Evolutionary conservation across 2,797 vertebrate species (phyloP).

Genomic region (Botia almorhae): DNA sequence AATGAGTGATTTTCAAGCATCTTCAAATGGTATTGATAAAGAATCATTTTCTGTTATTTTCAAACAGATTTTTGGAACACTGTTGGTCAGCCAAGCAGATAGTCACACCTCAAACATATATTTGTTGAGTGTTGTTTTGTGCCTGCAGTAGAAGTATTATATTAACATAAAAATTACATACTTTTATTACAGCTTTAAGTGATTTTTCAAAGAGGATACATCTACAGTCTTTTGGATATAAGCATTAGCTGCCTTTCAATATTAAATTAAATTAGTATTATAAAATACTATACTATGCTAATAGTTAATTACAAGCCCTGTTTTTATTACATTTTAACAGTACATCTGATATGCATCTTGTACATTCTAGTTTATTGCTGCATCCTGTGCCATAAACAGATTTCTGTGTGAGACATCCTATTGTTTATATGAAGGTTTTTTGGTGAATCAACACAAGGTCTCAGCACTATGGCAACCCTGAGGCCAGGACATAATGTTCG

Average conservation of each 20-base stretch:
- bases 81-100: too few relatives aligned
- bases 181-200: too few relatives aligned
- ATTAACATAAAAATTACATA: too few relatives aligned
- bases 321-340: not conserved
- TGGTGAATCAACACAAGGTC: slow-evolving; percentile 53
- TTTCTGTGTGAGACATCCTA: slow-evolving; percentile 11
- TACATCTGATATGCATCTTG: not conserved
- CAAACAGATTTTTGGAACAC: too few relatives aligned
- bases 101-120: too few relatives aligned
- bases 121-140: too few relatives aligned
- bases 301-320: too few relatives aligned
- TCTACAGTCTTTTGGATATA: not conserved
- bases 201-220: not conserved
- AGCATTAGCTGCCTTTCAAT: not conserved
- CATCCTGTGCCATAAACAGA: slow-evolving; percentile 19
- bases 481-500: slow-evolving; percentile 55
- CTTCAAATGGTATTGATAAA: too few relatives aligned
- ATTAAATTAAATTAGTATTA: not conserved
- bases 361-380: slow-evolving; percentile 15
- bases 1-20: too few relatives aligned
- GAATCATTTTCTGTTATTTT: too few relatives aligned
- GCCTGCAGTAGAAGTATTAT: too few relatives aligned
- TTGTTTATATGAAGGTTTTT: slow-evolving; percentile 53
- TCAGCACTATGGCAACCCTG: slow-evolving; percentile 29
- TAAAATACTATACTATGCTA: too few relatives aligned